Conservation (phyloP, 2,888 invertebrate species). For the Phortica magna region DNA sequence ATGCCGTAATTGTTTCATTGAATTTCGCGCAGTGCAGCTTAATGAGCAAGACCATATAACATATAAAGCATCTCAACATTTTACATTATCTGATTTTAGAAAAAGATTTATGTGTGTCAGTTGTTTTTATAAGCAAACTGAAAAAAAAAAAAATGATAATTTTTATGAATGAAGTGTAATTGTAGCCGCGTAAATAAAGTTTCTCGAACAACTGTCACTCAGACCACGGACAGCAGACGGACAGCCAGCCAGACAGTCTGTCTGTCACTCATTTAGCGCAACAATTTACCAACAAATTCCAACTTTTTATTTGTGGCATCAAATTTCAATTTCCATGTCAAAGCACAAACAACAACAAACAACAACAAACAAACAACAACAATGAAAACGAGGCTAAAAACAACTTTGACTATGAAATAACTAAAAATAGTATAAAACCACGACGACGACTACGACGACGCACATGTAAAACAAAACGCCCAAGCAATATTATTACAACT, state of each 20-base stretch:
- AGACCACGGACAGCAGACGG: too few relatives aligned
- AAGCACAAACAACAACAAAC: conserved; percentile 44
- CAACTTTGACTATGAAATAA: conserved; percentile 43
- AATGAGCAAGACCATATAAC: not conserved
- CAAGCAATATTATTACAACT: conserved; percentile 42
- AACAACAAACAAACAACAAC: conserved; percentile 34
- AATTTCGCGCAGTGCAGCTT: not conserved
- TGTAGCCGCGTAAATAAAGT: not conserved
- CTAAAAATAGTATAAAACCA: conserved; percentile 52
- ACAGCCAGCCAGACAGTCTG: not conserved
- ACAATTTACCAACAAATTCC: not conserved
- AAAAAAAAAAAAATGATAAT: not conserved
- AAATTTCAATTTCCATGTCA: conserved; percentile 63
- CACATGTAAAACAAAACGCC: conserved; percentile 64
- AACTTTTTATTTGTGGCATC: conserved; percentile 48
- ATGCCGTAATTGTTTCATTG: too few relatives aligned
- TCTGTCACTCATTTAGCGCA: conserved; percentile 6
- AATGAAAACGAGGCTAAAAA: conserved; percentile 44
- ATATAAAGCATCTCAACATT: not conserved
- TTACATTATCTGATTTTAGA: not conserved
- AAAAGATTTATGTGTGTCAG: conserved; percentile 19
- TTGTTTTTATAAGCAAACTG: not conserved
- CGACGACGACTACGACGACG: conserved; percentile 39
- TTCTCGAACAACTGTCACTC: not conserved
- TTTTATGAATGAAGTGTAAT: conserved; percentile 23